Evolutionary conservation across 2,888 invertebrate species (phyloP).

Genomic region (Pollenia angustigena): DNA sequence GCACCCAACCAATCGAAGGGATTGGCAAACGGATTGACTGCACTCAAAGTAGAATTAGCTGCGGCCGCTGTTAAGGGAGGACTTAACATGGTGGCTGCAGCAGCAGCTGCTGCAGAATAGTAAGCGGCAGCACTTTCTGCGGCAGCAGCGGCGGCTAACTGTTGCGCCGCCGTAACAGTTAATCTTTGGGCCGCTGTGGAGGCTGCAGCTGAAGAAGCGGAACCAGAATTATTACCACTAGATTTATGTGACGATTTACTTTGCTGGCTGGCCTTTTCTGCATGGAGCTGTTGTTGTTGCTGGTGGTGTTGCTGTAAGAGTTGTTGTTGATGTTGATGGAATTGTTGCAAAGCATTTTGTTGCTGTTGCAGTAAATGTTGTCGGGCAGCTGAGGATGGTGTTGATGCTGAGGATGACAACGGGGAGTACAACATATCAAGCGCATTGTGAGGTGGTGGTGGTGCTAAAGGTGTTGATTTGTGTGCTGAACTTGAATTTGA

Average conservation of each 20-base stretch:
- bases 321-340: conserved; percentile 75
- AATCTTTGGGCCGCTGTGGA: conserved; percentile 58
- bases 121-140: conserved; percentile 81
- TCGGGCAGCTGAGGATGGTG: conserved; percentile 67
- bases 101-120: conserved; percentile 79
- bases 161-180: conserved; percentile 78
- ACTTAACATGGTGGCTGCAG: conserved; percentile 83
- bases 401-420: conserved; percentile 67
- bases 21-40: conserved; percentile 77
- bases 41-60: conserved; percentile 75
- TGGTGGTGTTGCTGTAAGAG: conserved; percentile 73
- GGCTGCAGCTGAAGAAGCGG: conserved; percentile 26
- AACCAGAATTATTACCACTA: conserved; percentile 51
- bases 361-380: conserved; percentile 70
- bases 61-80: conserved; percentile 80
- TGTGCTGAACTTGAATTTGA: conserved; percentile 45
- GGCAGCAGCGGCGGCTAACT: conserved; percentile 81
- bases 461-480: conserved; percentile 75
- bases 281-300: conserved; percentile 71
- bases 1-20: conserved; percentile 77
- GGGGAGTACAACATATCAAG: conserved; percentile 84
- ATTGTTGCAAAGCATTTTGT: conserved; percentile 72
- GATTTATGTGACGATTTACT: conserved; percentile 71
- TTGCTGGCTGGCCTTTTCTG: conserved; percentile 66
- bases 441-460: conserved; percentile 77